These are phyloP conservation scores for Euthynnus affinis DNA, from an alignment of 2,797 vertebrate genomes.

Conservation along the genomic window DNA sequence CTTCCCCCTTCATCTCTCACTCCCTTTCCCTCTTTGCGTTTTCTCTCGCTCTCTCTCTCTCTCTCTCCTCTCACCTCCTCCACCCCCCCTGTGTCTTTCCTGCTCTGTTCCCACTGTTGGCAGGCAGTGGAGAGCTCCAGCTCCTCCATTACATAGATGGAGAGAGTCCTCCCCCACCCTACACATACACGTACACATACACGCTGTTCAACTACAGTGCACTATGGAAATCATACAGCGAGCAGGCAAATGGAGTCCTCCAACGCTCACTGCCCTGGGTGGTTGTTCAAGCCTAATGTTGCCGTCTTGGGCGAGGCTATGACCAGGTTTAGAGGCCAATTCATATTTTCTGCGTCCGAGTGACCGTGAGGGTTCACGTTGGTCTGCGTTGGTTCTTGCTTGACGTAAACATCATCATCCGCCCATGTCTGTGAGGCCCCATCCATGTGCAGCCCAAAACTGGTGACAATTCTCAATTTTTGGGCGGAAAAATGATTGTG, in stretches of 20 bases:
- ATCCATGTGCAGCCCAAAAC: too few species aligned
- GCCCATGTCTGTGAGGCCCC: too few species aligned
- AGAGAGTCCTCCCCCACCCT: constrained; percentile 56
- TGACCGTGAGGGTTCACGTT: too few species aligned
- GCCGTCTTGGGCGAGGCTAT: constrained; percentile 2
- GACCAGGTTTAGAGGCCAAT: not conserved
- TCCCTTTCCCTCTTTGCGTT: constrained; percentile 4
- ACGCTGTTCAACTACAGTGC: constrained; percentile 26
- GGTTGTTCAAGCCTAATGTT: constrained; percentile 21
- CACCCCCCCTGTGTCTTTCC: constrained; percentile 61
- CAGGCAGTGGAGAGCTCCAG: constrained; percentile 71
- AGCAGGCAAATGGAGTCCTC: constrained; percentile 43
- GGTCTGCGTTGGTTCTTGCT: too few species aligned
- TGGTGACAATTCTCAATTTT: too few species aligned
- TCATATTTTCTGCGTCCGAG: too few species aligned
- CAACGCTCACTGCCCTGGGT: not conserved
- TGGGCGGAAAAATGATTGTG: too few species aligned
- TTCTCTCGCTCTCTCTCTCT: too few species aligned
- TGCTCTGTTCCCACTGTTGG: constrained; percentile 69
- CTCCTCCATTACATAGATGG: constrained; percentile 71
- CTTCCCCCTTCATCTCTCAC: constrained; percentile 53
- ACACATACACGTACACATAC: constrained; percentile 26
- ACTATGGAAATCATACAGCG: constrained; percentile 45
- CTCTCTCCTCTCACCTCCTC: constrained; percentile 58
- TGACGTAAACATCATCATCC: too few species aligned